phyloP scores from a whole-genome alignment of 2,888 invertebrate genomes.

The Abrostola triplasia region DNA sequence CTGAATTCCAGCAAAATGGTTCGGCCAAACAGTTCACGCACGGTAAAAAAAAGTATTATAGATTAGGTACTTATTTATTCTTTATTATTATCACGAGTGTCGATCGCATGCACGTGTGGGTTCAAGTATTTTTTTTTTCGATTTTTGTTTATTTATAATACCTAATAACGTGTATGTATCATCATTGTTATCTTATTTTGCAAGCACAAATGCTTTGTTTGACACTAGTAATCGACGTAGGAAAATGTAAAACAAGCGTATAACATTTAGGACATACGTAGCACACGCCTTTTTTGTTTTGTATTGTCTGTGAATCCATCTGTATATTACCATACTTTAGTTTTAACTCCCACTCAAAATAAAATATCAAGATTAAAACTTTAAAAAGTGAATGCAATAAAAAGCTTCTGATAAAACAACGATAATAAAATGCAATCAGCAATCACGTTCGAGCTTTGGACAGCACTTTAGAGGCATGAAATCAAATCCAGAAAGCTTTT shows the following conservation, averaged over 20 bases:
- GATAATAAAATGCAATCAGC: constrained; percentile 10
- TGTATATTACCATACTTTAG: constrained; percentile 1
- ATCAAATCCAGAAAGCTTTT: neutral
- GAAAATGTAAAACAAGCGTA: constrained; percentile 37
- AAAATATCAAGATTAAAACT: neutral
- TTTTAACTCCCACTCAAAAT: constrained; percentile 1
- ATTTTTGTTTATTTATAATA: constrained; percentile 60
- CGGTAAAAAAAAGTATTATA: constrained; percentile 93
- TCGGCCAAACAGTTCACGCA: constrained; percentile 95
- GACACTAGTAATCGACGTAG: constrained; percentile 57
- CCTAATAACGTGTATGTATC: constrained; percentile 43
- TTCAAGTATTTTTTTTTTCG: constrained; percentile 71
- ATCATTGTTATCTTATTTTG: constrained; percentile 68
- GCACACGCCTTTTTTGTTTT: constrained; percentile 45
- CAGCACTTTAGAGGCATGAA: constrained; percentile 19
- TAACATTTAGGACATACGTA: constrained; percentile 42
- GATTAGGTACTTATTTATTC: constrained; percentile 89
- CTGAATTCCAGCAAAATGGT: constrained; percentile 96
- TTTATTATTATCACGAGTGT: constrained; percentile 86
- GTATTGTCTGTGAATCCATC: constrained; percentile 27
- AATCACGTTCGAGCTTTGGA: neutral
- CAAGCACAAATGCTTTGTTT: constrained; percentile 71
- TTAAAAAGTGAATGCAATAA: constrained; percentile 8
- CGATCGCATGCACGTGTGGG: constrained; percentile 87
- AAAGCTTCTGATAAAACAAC: constrained; percentile 21